Base-by-base conservation (phyloP, 1,140 invertebrate species). In the Potamilus streckersoni region DNA sequence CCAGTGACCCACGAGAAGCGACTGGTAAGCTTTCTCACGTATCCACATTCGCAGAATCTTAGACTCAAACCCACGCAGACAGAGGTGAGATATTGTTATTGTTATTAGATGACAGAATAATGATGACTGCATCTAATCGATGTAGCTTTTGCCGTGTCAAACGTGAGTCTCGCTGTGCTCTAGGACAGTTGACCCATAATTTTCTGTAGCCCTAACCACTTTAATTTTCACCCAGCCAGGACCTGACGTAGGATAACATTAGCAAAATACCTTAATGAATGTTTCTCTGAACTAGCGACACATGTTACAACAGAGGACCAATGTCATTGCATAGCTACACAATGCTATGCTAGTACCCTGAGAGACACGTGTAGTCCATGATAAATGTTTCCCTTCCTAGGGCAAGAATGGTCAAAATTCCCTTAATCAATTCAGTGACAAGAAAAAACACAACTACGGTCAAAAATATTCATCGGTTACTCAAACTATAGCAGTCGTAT, bases 221-320 rank as follows among this genome's bases (percentile, higher is more conserved):
- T 78, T 76, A 38, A 87, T 79, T 79, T 82, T 85, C 57, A 83
- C 69, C 81, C 83, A 85, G 31, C 83, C 84, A n/a, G 83, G 81
- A n/a, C 74, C 78, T 23, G 79, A 72, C n/a, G 74, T 64, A 15
- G 83, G 74, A 73, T 80, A 83, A 70, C 80, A 86, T 60, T 71
- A 71, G 76, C 86, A 89, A 78, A 90, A 90, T 38, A 86, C 82
- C 16, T 76, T 73, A 23, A 83, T 76, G 77, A 97, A 98, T 1
- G 96, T 97, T 49, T 93, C 93, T n/a, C 97, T 87, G 87, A 98
- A 98, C 91, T 97, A 96, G 59, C 94, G 92, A 62, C 95, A 96
- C 97, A 98, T 98, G 31, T 94, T 93, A 80, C 96, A 97, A 86
- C 98, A 98, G 6, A 98, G 91, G 31, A 98, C 94, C 86, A 98